phyloP scores from a whole-genome alignment of 2,797 vertebrate species.

The Chiloscyllium punctatum region DNA sequence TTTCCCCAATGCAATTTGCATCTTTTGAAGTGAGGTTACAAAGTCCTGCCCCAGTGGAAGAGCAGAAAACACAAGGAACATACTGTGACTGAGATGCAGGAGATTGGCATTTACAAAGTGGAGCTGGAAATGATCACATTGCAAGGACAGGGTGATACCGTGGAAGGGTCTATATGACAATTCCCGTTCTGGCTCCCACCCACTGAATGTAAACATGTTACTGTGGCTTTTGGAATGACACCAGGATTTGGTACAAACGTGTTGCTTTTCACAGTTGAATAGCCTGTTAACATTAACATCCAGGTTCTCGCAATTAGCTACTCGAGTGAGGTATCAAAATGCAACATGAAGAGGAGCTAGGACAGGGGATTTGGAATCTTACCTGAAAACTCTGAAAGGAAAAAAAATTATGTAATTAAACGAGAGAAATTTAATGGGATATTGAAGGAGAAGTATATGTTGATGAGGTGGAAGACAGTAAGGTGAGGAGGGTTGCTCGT shows the following conservation, averaged over 20 bases:
- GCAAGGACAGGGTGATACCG: neutral
- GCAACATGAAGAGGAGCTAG: neutral
- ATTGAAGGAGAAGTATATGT: neutral
- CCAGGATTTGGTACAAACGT: too few relatives aligned
- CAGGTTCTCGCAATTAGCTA: neutral
- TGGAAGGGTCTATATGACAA: neutral
- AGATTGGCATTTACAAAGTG: neutral
- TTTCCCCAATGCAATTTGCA: neutral
- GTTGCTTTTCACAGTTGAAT: neutral
- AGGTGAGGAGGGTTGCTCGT: neutral
- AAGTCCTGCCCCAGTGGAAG: neutral
- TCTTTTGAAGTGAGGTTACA: neutral
- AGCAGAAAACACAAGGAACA: neutral
- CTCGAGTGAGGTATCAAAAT: neutral
- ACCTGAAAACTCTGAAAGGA: neutral
- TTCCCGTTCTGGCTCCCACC: neutral
- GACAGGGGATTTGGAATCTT: neutral
- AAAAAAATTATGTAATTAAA: neutral
- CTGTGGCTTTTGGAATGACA: too few relatives aligned
- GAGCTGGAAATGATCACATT: neutral
- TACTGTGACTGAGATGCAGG: neutral
- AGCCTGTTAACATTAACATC: neutral
- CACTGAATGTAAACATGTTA: too few relatives aligned
- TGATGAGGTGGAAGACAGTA: neutral
- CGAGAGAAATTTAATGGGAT: neutral